phyloP scores from a whole-genome alignment of 2,888 invertebrate genomes.

The Nipponacmea schrenckii region DNA sequence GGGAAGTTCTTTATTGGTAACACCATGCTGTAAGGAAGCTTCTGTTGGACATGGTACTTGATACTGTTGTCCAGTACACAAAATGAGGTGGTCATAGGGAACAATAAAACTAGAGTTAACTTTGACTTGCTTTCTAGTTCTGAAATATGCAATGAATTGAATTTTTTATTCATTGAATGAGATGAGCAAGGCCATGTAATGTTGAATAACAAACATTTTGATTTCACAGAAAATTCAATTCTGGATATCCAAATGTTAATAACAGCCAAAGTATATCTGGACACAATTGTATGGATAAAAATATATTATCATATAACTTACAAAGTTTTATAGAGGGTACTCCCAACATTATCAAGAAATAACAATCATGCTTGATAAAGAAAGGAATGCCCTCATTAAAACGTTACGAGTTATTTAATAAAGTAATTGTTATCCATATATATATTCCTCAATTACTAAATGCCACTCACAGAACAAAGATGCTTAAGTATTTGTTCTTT shows the following conservation, averaged over 20 bases:
- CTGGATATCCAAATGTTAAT: neutral
- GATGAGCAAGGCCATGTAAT: neutral
- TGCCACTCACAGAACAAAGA: no score
- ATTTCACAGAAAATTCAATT: neutral
- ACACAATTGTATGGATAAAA: no score
- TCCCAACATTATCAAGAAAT: no score
- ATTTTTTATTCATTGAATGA: neutral
- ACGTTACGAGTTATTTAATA: no score
- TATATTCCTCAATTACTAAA: no score
- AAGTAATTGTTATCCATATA: no score
- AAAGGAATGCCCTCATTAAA: no score
- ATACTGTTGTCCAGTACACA: conserved; percentile 66
- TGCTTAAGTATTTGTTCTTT: no score
- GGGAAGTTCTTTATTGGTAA: conserved; percentile 43
- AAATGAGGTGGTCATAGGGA: conserved; percentile 66
- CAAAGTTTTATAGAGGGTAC: no score
- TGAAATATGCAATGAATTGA: conserved; percentile 25
- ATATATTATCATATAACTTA: no score
- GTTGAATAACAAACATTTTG: neutral
- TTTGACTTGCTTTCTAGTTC: conserved; percentile 62
- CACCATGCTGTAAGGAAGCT: conserved; percentile 45
- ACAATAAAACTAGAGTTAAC: conserved; percentile 60
- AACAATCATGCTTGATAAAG: no score
- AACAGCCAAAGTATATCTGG: no score
- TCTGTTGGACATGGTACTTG: conserved; percentile 59